Evolutionary conservation across 2,797 vertebrate genomes (phyloP).

Genomic region (Caiman crocodilus): DNA sequence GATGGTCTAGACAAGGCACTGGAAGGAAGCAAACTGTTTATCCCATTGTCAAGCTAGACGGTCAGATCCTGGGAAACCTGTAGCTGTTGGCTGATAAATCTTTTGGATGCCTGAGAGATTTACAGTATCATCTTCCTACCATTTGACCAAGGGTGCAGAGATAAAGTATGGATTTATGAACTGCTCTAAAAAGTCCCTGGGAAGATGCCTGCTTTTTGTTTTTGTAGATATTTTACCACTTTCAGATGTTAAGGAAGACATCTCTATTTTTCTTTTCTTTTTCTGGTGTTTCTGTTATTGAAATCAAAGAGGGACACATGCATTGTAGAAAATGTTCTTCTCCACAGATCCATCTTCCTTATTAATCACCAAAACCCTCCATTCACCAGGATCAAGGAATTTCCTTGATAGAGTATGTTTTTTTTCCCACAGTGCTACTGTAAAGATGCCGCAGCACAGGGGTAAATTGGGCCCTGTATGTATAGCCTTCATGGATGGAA

Average conservation of each 20-base stretch:
- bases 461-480: neutral
- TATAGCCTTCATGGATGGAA: too few relatives aligned
- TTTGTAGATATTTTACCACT: neutral
- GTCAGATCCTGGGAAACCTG: neutral
- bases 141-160: neutral
- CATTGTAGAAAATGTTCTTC: neutral
- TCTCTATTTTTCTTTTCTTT: neutral
- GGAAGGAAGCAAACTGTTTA: neutral
- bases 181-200: neutral
- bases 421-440: neutral
- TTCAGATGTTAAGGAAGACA: neutral
- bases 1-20: neutral
- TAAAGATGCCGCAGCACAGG: neutral
- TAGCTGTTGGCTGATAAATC: neutral
- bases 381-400: neutral
- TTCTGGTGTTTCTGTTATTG: neutral
- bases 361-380: too few relatives aligned
- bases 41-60: fast-evolving
- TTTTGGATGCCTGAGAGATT: conserved; percentile 1
- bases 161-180: neutral
- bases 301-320: neutral
- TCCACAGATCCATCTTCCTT: neutral
- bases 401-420: neutral
- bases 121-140: neutral
- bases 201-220: neutral